A percentile compares a stretch with the other conserved stretches of the same genome.
These are phyloP conservation scores for Athalia rosae DNA, from an alignment of 2,888 invertebrate genomes.

Conservation along the genomic window DNA sequence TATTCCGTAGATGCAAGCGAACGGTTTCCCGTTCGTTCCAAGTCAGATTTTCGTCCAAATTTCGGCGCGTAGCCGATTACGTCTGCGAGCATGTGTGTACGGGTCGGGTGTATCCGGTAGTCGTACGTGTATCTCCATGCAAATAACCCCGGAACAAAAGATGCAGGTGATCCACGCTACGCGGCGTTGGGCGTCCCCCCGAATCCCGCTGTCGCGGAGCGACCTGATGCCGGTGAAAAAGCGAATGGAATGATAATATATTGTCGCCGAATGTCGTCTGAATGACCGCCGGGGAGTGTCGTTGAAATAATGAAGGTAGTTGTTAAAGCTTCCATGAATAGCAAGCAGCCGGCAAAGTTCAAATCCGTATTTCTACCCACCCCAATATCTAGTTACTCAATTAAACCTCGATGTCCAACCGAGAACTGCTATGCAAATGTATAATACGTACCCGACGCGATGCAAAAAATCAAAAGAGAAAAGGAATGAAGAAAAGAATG, in stretches of 20 bases:
- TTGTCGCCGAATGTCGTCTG: conserved; percentile 19
- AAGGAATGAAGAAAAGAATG: too few species aligned
- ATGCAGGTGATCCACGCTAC: too few species aligned
- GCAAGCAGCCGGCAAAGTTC: conserved; percentile 16
- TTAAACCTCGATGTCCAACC: not conserved
- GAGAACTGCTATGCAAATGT: not conserved
- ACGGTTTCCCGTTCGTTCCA: too few species aligned
- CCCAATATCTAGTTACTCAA: not conserved
- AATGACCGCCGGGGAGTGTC: conserved; percentile 34
- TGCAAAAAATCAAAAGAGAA: not conserved
- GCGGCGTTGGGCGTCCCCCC: too few species aligned
- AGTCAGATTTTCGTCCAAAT: too few species aligned
- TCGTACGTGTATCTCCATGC: too few species aligned
- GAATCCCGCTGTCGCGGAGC: not conserved
- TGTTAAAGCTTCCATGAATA: conserved; percentile 40
- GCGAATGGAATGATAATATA: not conserved
- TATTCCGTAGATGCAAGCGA: too few species aligned
- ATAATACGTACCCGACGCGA: not conserved
- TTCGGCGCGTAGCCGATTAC: too few species aligned
- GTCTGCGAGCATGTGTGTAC: too few species aligned
- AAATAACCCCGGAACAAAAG: too few species aligned
- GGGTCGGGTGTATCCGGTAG: too few species aligned
- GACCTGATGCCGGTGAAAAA: not conserved
- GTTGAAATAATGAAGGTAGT: conserved; percentile 33
- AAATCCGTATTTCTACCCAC: conserved; percentile 7